Base-by-base conservation (phyloP, 2,888 invertebrate genomes). In the Spodoptera picta region DNA sequence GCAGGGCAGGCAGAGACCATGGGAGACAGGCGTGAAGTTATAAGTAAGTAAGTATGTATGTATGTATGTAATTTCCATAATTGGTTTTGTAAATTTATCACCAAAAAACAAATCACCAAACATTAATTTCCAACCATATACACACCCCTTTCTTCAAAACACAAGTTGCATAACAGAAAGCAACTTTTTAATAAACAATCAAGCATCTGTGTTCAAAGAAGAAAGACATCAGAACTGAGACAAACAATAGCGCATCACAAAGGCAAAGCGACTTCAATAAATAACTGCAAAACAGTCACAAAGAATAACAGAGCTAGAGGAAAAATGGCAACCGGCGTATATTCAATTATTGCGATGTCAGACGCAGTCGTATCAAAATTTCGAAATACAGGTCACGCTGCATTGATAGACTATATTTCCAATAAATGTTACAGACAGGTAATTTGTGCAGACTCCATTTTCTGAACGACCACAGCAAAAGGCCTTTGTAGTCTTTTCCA, bases 381-480 rank as follows among this genome's bases (percentile, higher is more conserved):
- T 64, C 66, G 58, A 23, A 49, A 71, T 65, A 53, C 62, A 73
- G 75, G 73, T 75, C 71, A 66, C 55, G 57, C 53, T 65, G 54
- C 41, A 50, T 54, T 65, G 36, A 59, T 57, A 62, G 60, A 67
- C 66, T 19, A 46, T 54, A 68, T 76, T 69, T 53, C 65, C 72
- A 72, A 75, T 75, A 76, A 56, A 66, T 80, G 80, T 64, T 66
- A 4, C 60, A 41, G 80, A 77, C 80, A 80, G 80, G 75, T 80
- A 71, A 80, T 78, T 69, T 74, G 56, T 54, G 27, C 53, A 68
- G 41, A 42, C 49, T 55, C 64, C 41, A 69, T 64, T 41, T 45
- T 49, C 31, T 51, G 58, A 52, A 59, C 12, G 62, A 51, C 58
- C 56, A 41, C 64, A 62, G 59, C 48, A 46, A 12, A 46, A 19